Base-by-base conservation (phyloP, 2,113 vertebrate species). In the Redunca redunca region DNA sequence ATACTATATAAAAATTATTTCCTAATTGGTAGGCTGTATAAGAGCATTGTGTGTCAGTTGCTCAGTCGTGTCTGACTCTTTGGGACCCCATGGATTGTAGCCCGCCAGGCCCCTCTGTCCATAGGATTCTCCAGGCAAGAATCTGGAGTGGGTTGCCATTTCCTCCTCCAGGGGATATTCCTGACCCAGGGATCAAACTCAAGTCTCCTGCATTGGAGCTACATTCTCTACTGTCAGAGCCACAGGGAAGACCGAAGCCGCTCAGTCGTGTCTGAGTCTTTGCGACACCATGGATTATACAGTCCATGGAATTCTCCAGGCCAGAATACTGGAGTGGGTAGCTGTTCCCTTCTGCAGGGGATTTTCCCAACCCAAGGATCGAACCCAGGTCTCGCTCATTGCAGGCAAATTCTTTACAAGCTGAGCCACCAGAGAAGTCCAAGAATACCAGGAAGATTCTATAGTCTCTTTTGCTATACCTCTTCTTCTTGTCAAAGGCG, bases 241-340 rank as follows among this genome's bases (percentile, higher is more conserved):
- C 62, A 67, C 62, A 67, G 33, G 33, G 33, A n/a, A 67, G 62
- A 67, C 33, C 62, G n/a, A n/a, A 67, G 33, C 62, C 16, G 0
- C 16, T 67, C 62, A 19, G 16, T 67, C 3, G 0, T 67, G 62
- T 67, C 33, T 64, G 62, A 64, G 15, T n/a, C 33, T 67, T 17
- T 33, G 16, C 1, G 0, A 67, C 15, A 1, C 33, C 16, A 19
- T 67, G 62, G 33, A 19, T 16, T n/a, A 9, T 19, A n/a, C 3
- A 17, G 62, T n/a, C 62, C 33, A 17, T n/a, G 62, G 33, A n/a
- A 64, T 64, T 64, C 33, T n/a, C 62, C 28, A 64, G 62, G 30
- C 62, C 62, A 64, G 15, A 64, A n/a, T n/a, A 64, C 62, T 64
- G 30, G 33, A n/a, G 33, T 64, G 7, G 62, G 62, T n/a, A 64